These are phyloP conservation scores for Notothenia coriiceps DNA, from an alignment of 2,113 vertebrate species.

Conservation along the genomic window DNA sequence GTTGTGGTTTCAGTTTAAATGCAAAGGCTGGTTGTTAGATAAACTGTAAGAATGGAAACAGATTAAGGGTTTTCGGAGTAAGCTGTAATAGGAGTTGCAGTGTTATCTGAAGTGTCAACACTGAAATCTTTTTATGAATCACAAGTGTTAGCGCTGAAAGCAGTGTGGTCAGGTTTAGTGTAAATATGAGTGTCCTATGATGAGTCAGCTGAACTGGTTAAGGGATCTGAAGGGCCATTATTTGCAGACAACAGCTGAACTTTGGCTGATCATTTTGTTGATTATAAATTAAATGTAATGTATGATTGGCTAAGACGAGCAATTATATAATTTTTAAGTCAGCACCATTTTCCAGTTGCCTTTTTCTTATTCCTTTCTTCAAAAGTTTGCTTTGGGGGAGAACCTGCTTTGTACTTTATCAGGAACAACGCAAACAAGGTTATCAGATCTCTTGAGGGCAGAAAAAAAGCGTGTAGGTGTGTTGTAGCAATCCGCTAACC, in stretches of 20 bases:
- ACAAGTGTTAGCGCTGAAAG: not conserved
- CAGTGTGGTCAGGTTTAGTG: not conserved
- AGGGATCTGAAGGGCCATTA: not conserved
- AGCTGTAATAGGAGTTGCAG: not conserved
- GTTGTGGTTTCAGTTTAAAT: not conserved
- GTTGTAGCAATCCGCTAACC: conserved; percentile 19
- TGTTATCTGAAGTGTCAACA: not conserved
- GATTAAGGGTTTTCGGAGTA: not conserved
- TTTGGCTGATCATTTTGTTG: not conserved
- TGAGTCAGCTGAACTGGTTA: not conserved
- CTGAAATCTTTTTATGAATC: not conserved
- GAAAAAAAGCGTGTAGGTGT: conserved; percentile 9
- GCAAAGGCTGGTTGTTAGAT: not conserved
- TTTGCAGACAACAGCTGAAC: not conserved
- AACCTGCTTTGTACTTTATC: conserved; percentile 51
- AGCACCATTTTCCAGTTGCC: not conserved
- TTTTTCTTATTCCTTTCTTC: not conserved
- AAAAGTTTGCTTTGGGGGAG: conserved; percentile 22
- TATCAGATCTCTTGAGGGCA: conserved; percentile 52
- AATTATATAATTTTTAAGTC: not conserved
- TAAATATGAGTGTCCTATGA: not conserved
- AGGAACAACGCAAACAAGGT: conserved; percentile 53
- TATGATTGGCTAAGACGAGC: not conserved
- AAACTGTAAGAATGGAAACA: not conserved
- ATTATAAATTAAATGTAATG: too few species aligned